Evolutionary conservation across 2,888 invertebrate species (phyloP), one percentile per base, ranked within the genome.

Genomic region (Taenaris catops): DNA sequence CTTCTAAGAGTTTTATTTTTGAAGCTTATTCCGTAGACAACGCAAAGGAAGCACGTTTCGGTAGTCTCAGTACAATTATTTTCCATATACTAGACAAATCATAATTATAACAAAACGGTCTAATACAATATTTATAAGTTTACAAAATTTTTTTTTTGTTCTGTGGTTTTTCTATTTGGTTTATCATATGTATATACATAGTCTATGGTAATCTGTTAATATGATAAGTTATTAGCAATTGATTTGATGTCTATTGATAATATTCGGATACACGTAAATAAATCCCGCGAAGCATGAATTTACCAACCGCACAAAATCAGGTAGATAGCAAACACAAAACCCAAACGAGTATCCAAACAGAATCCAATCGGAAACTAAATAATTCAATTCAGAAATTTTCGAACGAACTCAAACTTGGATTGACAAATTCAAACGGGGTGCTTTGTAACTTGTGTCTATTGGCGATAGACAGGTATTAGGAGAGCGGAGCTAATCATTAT

Each of bases 361-460:
- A 69, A 62, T 65, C 71, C 74, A 71, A 80, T 78, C 76, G 76
- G 52, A 69, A 83, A 84, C 83, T 81, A 80, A 78, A 83, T 84
- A 84, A 84, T 79, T 74, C 66, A 80, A 79, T 83, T 76, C 51
- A 46, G 55, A 60, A 71, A 58, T 60, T 62, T 59, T 53, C 44
- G 49, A 53, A 54, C 56, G 53, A 58, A 62, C 58, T 62, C 74
- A 71, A 74, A 83, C 67, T 76, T 62, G 67, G 64, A 81, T 81
- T 79, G 81, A 80, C 78, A 72, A 79, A 76, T 78, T 72, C 66
- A 65, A 75, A 67, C 58, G 63, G 59, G 55, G 46, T 52, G 54
- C 55, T 58, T 51, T 54, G 50, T 57, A 57, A 48, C 44, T 47
- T 32, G 32, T 18, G 32, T 32, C 24, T 18, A 60, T 69, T 58